Base-by-base conservation (phyloP, 2,797 vertebrate genomes). In the Leptoclinus maculatus region DNA sequence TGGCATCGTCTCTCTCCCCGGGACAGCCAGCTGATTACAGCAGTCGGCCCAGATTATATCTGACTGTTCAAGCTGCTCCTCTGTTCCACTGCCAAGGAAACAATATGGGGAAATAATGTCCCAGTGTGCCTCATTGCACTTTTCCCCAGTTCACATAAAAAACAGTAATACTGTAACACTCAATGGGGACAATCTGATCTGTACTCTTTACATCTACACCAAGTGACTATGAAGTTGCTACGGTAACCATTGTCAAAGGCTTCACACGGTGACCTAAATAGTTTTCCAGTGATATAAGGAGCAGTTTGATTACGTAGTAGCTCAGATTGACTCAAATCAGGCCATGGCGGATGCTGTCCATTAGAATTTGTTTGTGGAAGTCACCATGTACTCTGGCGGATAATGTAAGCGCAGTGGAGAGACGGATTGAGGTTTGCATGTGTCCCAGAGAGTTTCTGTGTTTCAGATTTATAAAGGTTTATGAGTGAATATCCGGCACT, bases 401-500 rank as follows among this genome's bases (percentile, higher is more conserved):
- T 77, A 39, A 43, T 64, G 62, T 47, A 54, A 53, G 43, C 34
- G 49, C 53, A 56, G 67, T 23, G 17, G 25, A 84, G 80, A 74
- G 84, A 91, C 88, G 90, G 89, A 94, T 88, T 89, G 85, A 85
- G 79, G 86, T 85, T 91, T 83, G 83, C 85, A 88, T 90, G 87
- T 87, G 80, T 89, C 68, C 74, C 71, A 27, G 68, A 60, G 79
- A 79, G 76, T 89, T 89, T 76, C 82, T 91, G 87, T 89, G 88
- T 91, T 87, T 87, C 59, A 89, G 90, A 88, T 91, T 93, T 91
- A 75, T 80, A 69, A 88, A 88, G 92, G 85, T 93, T 94, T 92
- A 92, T 82, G 76, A 86, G 87, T 68, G 85, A 82, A 89, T 91
- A 93, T 92, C 87, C 87, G 71, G 79, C 88, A 73, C 89, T 89